Conservation (phyloP, 2,797 vertebrate species). For the Choloepus didactylus region DNA sequence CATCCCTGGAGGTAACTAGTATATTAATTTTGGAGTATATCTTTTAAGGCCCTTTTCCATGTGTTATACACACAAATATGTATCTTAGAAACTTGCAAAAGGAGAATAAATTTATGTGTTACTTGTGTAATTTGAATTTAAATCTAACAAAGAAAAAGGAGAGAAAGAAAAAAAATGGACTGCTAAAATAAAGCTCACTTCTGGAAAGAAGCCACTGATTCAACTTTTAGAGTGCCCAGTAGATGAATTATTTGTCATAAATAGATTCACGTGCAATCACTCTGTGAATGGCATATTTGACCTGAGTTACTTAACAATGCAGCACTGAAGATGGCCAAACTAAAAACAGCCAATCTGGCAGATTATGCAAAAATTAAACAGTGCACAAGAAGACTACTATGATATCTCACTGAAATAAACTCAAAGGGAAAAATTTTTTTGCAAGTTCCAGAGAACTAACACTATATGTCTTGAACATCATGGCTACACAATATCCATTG, state of each 20-base stretch:
- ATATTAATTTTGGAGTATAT: neutral
- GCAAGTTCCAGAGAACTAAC: constrained; percentile 6
- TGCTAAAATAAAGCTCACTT: constrained; percentile 65
- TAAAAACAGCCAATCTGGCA: constrained; percentile 46
- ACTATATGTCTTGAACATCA: constrained; percentile 3
- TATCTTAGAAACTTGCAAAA: constrained; percentile 48
- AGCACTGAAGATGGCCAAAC: neutral
- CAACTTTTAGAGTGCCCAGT: constrained; percentile 3
- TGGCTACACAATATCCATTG: neutral
- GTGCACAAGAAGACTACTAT: neutral
- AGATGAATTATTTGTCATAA: constrained; percentile 38
- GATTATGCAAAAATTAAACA: constrained; percentile 54
- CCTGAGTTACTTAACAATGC: constrained; percentile 54
- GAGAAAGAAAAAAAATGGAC: constrained; percentile 35
- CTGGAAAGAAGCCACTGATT: constrained; percentile 58
- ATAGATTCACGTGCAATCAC: neutral
- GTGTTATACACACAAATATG: neutral
- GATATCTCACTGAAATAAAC: constrained; percentile 58
- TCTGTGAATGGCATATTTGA: neutral
- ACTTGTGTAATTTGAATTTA: constrained; percentile 65
- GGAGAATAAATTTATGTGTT: constrained; percentile 66
- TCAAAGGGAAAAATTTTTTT: constrained; percentile 38
- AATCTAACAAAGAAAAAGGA: constrained; percentile 47
- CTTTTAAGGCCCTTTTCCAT: constrained; percentile 10
- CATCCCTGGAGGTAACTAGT: neutral